Evolutionary conservation across 2,797 vertebrate genomes (phyloP).

Genomic region (Novumbra hubbsi): DNA sequence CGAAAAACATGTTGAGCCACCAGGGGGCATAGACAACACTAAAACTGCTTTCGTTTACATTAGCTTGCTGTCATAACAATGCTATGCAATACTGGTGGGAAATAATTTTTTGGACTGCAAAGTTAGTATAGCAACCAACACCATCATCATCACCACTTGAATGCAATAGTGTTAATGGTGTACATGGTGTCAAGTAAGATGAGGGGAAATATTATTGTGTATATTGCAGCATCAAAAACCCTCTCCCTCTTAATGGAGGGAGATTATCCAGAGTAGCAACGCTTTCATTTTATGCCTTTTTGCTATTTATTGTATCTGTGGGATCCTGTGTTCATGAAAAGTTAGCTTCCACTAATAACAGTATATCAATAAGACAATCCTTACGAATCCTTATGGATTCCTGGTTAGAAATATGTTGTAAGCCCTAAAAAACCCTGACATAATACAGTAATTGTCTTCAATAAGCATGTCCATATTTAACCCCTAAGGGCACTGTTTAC

Average conservation of each 20-base stretch:
- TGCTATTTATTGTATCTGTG: neutral
- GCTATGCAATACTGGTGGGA: neutral
- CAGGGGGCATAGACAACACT: constrained; percentile 59
- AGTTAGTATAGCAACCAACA: neutral
- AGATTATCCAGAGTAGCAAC: neutral
- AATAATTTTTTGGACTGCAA: neutral
- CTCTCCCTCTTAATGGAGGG: neutral
- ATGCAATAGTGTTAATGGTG: neutral
- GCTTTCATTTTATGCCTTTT: neutral
- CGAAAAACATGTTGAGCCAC: constrained; percentile 37
- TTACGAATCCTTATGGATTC: neutral
- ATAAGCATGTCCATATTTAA: neutral
- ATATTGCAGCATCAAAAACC: neutral
- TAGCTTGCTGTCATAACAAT: neutral
- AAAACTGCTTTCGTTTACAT: constrained; percentile 12
- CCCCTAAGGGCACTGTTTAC: neutral
- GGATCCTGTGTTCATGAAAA: neutral
- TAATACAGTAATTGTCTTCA: neutral
- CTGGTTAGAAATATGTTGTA: neutral
- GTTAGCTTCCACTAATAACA: neutral
- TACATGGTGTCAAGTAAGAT: neutral
- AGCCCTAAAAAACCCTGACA: neutral
- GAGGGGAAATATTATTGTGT: neutral
- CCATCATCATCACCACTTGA: neutral
- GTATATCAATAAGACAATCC: neutral